Evolutionary conservation across 53 echinoderm and acorn worm species (phyloP).

Genomic region (Crossaster papposus): DNA sequence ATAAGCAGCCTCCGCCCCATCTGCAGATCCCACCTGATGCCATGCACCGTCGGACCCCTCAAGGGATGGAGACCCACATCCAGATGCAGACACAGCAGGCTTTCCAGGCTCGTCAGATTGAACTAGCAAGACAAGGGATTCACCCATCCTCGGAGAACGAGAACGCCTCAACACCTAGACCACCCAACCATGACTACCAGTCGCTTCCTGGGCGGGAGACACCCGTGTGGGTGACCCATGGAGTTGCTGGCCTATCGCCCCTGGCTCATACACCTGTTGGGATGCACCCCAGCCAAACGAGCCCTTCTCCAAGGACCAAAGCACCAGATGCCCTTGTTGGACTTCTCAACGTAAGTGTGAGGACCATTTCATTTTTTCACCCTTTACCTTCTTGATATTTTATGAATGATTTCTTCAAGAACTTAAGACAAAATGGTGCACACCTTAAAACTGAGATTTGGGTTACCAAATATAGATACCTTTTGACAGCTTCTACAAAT

Average conservation of each 20-base stretch:
- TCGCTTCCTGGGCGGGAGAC: conserved; percentile 64
- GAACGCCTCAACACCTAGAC: conserved; percentile 63
- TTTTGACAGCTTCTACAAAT: no score
- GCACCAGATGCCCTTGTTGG: conserved; percentile 72
- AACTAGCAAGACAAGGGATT: conserved; percentile 55
- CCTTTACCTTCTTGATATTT: neutral
- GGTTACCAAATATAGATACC: no score
- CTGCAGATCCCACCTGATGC: conserved; percentile 62
- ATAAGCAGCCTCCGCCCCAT: conserved; percentile 53
- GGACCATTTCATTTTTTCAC: neutral
- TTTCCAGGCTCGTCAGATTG: conserved; percentile 66
- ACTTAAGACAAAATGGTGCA: no score
- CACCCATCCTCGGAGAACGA: conserved; percentile 67
- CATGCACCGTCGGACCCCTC: conserved; percentile 63
- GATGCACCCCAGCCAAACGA: conserved; percentile 60
- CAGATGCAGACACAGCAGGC: conserved; percentile 65
- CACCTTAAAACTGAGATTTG: no score
- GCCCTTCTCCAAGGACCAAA: conserved; percentile 76
- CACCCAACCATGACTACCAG: conserved; percentile 72
- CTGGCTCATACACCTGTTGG: conserved; percentile 65
- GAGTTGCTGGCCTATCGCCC: conserved; percentile 66
- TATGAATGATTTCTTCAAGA: no score
- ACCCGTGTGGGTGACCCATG: conserved; percentile 66
- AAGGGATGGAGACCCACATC: conserved; percentile 66
- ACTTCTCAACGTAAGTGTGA: conserved; percentile 76